Evolutionary conservation across 2,113 vertebrate genomes (phyloP).

Genomic region (Silurus glanis): DNA sequence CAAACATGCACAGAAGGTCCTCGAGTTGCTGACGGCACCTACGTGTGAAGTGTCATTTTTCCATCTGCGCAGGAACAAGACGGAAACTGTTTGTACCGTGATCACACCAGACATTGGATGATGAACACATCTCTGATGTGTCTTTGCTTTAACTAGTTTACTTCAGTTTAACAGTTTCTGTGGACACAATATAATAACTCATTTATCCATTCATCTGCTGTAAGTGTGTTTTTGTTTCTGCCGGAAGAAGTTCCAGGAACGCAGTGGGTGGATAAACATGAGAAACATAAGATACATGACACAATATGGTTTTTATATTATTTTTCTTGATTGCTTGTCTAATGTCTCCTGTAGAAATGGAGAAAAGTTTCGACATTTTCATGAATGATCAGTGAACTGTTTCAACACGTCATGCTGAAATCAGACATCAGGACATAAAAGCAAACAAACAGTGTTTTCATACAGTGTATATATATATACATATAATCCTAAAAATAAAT

Average conservation of each 20-base stretch:
- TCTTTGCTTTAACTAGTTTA: not conserved
- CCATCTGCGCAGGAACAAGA: constrained; percentile 14
- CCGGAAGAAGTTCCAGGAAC: not conserved
- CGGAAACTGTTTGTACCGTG: not conserved
- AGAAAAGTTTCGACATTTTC: not conserved
- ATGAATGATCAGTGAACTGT: not conserved
- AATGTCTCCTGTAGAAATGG: not conserved
- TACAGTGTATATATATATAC: too few relatives aligned
- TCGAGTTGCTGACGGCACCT: constrained; percentile 2
- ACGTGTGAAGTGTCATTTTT: constrained; percentile 10
- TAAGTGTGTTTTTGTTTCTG: not conserved
- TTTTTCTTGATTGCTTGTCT: not conserved
- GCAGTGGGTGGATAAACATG: not conserved
- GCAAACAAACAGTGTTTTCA: not conserved
- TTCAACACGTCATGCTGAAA: not conserved
- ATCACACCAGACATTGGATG: not conserved
- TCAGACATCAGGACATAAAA: not conserved
- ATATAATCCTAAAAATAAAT: too few relatives aligned
- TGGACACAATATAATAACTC: constrained; percentile 10
- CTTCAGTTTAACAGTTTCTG: constrained; percentile 41
- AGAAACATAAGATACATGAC: too few relatives aligned
- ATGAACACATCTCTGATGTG: not conserved
- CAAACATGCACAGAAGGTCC: constrained; percentile 18
- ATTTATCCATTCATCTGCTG: not conserved
- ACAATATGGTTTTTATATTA: not conserved